phyloP scores from a whole-genome alignment of 2,797 vertebrate species.

The Alauda arvensis region DNA sequence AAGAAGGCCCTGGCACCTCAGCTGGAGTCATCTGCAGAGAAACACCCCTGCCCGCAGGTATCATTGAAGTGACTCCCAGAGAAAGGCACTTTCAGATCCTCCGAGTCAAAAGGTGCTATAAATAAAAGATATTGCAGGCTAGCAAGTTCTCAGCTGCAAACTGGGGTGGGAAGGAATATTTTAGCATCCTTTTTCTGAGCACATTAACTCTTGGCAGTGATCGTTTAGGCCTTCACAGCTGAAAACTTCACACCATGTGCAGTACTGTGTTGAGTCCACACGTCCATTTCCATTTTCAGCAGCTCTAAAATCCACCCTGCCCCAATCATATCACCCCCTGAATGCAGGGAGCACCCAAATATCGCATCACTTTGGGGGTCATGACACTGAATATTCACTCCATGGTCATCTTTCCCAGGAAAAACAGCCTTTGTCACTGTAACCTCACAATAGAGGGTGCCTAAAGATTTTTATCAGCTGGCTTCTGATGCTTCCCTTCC shows the following conservation, averaged over 20 bases:
- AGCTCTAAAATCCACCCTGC: neutral
- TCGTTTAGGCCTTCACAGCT: neutral
- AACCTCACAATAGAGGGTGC: neutral
- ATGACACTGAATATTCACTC: neutral
- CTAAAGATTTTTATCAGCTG: neutral
- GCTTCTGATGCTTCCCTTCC: neutral
- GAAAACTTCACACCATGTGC: neutral
- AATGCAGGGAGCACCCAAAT: neutral
- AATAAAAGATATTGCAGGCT: conserved; percentile 47
- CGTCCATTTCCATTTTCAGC: neutral
- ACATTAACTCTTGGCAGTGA: conserved; percentile 32
- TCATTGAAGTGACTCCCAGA: neutral
- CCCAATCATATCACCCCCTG: rapidly evolving
- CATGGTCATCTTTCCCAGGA: neutral
- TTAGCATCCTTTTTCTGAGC: conserved; percentile 40
- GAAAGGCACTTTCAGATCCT: neutral
- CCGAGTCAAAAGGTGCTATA: conserved; percentile 26
- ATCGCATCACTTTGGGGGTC: neutral
- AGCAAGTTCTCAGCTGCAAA: conserved; percentile 39
- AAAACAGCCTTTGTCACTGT: neutral
- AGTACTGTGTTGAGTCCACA: neutral
- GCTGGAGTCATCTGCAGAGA: neutral
- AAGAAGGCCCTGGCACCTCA: neutral
- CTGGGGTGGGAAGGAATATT: conserved; percentile 45
- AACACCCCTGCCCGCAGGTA: neutral